A percentile compares a stretch with the other conserved stretches of the same genome.
phyloP scores from a whole-genome alignment of 2,797 vertebrate genomes.

The Notoglanidium macrostoma region DNA sequence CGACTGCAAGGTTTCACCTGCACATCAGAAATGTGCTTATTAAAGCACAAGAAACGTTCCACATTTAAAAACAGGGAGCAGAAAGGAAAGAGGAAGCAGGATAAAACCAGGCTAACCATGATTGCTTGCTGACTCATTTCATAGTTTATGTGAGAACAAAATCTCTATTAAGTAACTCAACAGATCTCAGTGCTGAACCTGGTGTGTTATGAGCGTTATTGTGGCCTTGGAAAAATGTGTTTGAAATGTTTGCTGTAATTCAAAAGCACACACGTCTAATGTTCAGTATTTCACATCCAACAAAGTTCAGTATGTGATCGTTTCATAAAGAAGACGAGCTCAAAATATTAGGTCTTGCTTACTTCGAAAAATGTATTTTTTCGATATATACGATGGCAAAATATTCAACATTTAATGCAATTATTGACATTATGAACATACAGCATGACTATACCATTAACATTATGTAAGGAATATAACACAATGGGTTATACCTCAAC shows the following conservation, averaged over 20 bases:
- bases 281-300: neutral
- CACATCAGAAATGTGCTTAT: neutral
- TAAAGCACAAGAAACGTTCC: neutral
- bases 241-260: neutral
- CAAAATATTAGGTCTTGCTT: neutral
- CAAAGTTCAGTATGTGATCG: neutral
- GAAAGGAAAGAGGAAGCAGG: neutral
- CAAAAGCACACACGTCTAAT: neutral
- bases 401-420: neutral
- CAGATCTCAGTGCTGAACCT: neutral
- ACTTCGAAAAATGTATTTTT: neutral
- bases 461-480: neutral
- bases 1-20: neutral
- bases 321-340: neutral
- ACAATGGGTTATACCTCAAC: neutral
- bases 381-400: neutral
- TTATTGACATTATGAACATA: neutral
- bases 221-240: neutral
- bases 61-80: neutral
- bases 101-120: neutral
- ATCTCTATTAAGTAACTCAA: neutral
- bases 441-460: neutral
- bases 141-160: neutral
- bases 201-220: neutral
- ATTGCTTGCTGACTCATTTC: constrained; percentile 1